A percentile compares a stretch with the other conserved stretches of the same genome.
phyloP scores from a whole-genome alignment of 2,113 vertebrate species.

The Hemiscyllium ocellatum region DNA sequence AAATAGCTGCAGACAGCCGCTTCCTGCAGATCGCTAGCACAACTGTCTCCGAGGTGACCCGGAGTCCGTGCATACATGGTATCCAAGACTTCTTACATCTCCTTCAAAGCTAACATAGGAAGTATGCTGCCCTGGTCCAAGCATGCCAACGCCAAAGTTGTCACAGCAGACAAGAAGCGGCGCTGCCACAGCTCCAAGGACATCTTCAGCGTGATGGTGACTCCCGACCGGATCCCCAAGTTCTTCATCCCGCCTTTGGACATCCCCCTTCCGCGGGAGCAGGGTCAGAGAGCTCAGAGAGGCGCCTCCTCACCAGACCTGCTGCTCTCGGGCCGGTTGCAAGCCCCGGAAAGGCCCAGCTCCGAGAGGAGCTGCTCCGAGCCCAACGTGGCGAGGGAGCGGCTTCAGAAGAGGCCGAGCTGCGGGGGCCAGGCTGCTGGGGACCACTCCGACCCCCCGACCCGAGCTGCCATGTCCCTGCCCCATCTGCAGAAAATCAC shows the following conservation, averaged over 20 bases:
- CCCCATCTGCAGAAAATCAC: conserved; percentile 56
- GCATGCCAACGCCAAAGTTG: conserved; percentile 39
- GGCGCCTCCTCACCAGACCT: neutral
- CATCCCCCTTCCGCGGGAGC: conserved; percentile 36
- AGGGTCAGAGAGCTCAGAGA: neutral
- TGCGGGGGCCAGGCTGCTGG: conserved; percentile 40
- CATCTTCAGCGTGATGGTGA: conserved; percentile 54
- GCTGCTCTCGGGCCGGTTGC: neutral
- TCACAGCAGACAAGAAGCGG: conserved; percentile 42
- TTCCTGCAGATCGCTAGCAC: conserved; percentile 40
- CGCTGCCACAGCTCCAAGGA: conserved; percentile 13
- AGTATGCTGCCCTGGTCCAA: conserved; percentile 46
- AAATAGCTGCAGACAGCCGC: neutral
- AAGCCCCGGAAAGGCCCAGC: conserved; percentile 39
- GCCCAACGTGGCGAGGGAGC: conserved; percentile 40
- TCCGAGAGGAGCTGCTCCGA: conserved; percentile 46
- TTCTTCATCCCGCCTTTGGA: conserved; percentile 58
- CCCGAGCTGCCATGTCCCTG: conserved; percentile 50
- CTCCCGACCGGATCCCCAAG: conserved; percentile 55
- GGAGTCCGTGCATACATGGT: conserved; percentile 45
- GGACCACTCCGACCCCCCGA: conserved; percentile 48
- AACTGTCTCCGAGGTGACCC: conserved; percentile 32
- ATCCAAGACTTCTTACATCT: conserved; percentile 41
- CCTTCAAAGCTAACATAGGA: conserved; percentile 46
- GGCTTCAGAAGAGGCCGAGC: conserved; percentile 32